A percentile compares a stretch with the other conserved stretches of the same genome.
These are phyloP conservation scores for Coregonus ussuriensis DNA, from an alignment of 2,797 vertebrate genomes.

Conservation along the genomic window DNA sequence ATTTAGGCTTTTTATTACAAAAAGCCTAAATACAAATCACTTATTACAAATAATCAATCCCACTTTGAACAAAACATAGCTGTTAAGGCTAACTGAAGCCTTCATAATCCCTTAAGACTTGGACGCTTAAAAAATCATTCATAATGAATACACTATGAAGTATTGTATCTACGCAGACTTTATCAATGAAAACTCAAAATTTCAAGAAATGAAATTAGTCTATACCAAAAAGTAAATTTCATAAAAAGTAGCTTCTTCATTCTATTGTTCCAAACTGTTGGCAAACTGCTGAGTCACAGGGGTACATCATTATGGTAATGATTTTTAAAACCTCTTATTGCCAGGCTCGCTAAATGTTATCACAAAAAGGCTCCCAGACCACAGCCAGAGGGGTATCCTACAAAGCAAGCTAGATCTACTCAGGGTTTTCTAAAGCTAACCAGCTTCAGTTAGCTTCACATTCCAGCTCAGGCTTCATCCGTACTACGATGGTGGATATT, in stretches of 20 bases:
- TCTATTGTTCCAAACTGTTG: constrained; percentile 6
- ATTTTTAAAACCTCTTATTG: constrained; percentile 18
- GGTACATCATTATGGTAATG: constrained; percentile 14
- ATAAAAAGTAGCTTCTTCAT: background rate
- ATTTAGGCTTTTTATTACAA: background rate
- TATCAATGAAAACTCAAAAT: background rate
- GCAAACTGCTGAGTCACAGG: constrained; percentile 10
- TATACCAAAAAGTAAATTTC: background rate
- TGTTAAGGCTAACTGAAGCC: background rate
- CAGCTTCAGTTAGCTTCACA: too few relatives aligned
- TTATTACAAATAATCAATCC: too few relatives aligned
- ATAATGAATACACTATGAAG: background rate
- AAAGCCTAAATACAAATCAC: background rate
- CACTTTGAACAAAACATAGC: background rate
- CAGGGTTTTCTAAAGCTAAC: too few relatives aligned
- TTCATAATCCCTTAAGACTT: background rate
- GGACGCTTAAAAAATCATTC: too few relatives aligned
- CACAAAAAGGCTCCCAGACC: constrained; percentile 34
- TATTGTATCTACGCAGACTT: background rate
- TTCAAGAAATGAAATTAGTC: background rate
- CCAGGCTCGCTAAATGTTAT: constrained; percentile 23
- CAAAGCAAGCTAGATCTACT: too few relatives aligned
- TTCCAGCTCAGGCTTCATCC: too few relatives aligned
- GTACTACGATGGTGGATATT: too few relatives aligned
- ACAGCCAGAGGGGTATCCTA: constrained; percentile 5